Evolutionary conservation across 2,797 vertebrate genomes (phyloP).

Genomic region (Macroramphosus scolopax): DNA sequence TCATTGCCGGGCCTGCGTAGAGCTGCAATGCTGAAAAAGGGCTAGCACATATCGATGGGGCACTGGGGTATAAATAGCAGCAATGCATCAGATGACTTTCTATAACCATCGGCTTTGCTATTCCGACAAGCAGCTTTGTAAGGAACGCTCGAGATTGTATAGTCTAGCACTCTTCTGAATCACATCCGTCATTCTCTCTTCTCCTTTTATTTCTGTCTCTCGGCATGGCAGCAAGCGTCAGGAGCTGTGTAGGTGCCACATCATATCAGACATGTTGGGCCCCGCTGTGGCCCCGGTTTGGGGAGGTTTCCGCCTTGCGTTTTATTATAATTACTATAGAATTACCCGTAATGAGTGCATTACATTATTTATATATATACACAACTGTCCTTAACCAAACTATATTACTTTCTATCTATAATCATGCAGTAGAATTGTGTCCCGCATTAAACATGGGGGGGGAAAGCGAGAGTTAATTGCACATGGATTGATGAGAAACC

Average conservation of each 20-base stretch:
- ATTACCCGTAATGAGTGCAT: too few relatives aligned
- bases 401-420: too few relatives aligned
- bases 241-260: slow-evolving; percentile 24
- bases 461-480: too few relatives aligned
- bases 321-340: too few relatives aligned
- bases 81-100: slow-evolving; percentile 41
- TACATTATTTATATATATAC: too few relatives aligned
- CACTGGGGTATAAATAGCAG: slow-evolving; percentile 51
- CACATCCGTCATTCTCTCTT: too few relatives aligned
- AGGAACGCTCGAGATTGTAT: too few relatives aligned
- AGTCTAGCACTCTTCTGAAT: too few relatives aligned
- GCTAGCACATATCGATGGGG: slow-evolving; percentile 30
- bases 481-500: slow-evolving; percentile 27
- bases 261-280: slow-evolving; percentile 28
- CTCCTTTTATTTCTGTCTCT: slow-evolving; percentile 7
- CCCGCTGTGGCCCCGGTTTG: neutral
- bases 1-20: slow-evolving; percentile 1
- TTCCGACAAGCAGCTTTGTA: too few relatives aligned
- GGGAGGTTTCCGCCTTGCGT: too few relatives aligned
- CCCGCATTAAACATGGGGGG: slow-evolving; percentile 5
- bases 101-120: slow-evolving; percentile 27
- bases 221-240: slow-evolving; percentile 12
- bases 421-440: too few relatives aligned
- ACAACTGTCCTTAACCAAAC: too few relatives aligned
- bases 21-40: slow-evolving; percentile 33